Base-by-base conservation (phyloP, 2,888 invertebrate genomes). In the Alloscopus bannaensis region DNA sequence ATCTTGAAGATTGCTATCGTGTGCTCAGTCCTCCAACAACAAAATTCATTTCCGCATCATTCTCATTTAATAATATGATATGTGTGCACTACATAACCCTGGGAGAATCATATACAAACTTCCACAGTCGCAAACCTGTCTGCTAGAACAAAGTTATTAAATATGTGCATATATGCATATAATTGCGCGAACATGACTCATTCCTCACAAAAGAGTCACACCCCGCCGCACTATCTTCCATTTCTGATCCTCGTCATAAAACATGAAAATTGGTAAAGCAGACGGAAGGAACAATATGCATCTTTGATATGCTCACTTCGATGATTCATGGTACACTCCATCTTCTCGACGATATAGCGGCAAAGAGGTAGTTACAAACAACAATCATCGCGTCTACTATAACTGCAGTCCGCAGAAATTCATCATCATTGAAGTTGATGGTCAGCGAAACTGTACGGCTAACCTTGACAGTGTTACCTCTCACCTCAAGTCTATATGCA, bases 381-480 rank as follows among this genome's bases (percentile, higher is more conserved):
- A 45, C n/a, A 45, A 45, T 36, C n/a, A n/a, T n/a, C n/a, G n/a
- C n/a, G n/a, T n/a, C n/a, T n/a, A 13, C 36, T 36, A 13, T 36
- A 8, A 36, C 13, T 36, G 36, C 36, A 8, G 36, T 36, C 6
- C 36, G 36, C 6, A 13, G 36, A 13, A 36, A 36, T 13, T 36
- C 6, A 36, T 8, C 6, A 36, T 36, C 6, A 8, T 36, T 36
- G 36, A 13, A 6, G 6, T 36, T 8, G 6, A 36, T 36, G 6
- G 36, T 8, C 36, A 6, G 24, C 13, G 55, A 13, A 64, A 64
- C 26, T 47, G 31, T 45, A 59, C 24, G 60, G 36, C 50, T 47
- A 75, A 55, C 76, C 76, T 77, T 77, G 76, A 69, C 76, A 77
- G 55, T 77, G 76, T 31, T 62, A 59, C 26, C 28, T 62, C 40